These are phyloP conservation scores for Eptatretus atami DNA, from an alignment of 2,797 vertebrate species.

Conservation along the genomic window DNA sequence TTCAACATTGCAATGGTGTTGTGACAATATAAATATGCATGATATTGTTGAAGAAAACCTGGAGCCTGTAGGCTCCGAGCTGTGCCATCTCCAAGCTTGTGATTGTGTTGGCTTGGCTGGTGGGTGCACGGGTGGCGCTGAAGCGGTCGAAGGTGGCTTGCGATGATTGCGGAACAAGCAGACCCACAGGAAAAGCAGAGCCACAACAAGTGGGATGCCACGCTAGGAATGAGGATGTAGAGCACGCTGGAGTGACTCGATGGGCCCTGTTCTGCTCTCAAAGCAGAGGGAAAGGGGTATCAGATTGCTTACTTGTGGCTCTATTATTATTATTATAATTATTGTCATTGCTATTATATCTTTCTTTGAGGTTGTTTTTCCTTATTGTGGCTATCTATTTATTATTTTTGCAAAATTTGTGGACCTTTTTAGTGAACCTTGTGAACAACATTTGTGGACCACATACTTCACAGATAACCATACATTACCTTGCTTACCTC, in stretches of 20 bases:
- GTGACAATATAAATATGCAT: no score
- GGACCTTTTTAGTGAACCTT: no score
- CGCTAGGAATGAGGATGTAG: conserved; percentile 67
- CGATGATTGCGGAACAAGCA: conserved; percentile 87
- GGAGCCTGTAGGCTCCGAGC: conserved; percentile 48
- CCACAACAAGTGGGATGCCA: conserved; percentile 59
- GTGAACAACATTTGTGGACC: no score
- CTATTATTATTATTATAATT: no score
- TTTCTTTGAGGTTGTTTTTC: no score
- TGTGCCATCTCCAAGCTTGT: conserved; percentile 69
- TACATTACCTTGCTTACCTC: no score
- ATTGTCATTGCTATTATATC: no score
- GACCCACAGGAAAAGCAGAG: conserved; percentile 76
- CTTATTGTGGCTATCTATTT: no score
- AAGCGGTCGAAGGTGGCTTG: conserved; percentile 27
- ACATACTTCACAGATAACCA: no score
- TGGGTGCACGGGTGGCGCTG: conserved; percentile 21
- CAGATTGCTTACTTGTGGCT: neutral
- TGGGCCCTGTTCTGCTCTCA: neutral
- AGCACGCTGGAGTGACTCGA: conserved; percentile 30
- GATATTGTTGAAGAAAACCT: conserved; percentile 18
- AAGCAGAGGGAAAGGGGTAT: neutral
- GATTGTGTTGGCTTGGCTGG: conserved; percentile 39
- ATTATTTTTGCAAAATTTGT: no score
- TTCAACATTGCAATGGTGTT: no score